Conservation (phyloP, 2,113 vertebrate species). For the Oreochromis niloticus region DNA sequence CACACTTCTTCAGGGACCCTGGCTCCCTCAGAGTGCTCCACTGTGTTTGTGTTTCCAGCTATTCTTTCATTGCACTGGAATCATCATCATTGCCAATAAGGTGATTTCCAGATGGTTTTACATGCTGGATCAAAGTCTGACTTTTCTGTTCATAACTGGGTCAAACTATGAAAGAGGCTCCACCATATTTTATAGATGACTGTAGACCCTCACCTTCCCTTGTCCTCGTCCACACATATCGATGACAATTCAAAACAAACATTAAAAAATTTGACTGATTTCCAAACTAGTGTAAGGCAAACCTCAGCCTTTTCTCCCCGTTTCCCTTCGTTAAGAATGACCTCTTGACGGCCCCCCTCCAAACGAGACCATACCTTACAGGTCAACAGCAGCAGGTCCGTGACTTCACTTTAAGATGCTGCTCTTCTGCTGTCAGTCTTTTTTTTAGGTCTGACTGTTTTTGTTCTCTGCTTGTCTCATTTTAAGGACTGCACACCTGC, state of each 20-base stretch:
- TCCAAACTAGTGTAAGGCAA: not conserved
- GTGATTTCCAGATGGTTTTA: not conserved
- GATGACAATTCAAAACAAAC: not conserved
- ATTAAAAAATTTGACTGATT: not conserved
- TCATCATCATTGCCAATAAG: not conserved
- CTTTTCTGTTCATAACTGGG: not conserved
- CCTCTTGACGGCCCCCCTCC: not conserved
- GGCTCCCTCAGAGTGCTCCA: not conserved
- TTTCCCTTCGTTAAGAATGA: not conserved
- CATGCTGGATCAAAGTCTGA: not conserved
- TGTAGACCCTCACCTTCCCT: not conserved
- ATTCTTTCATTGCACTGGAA: not conserved
- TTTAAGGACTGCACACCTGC: not conserved
- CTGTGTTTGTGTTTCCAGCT: not conserved
- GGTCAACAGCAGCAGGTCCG: not conserved
- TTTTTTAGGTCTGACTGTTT: not conserved
- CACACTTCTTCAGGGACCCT: not conserved
- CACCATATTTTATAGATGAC: not conserved
- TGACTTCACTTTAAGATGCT: not conserved
- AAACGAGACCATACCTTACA: not conserved
- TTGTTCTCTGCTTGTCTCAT: not conserved
- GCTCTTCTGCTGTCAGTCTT: not conserved
- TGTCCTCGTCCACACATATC: not conserved
- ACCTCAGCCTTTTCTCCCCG: not conserved
- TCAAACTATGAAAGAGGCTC: not conserved